A percentile compares a stretch with the other conserved stretches of the same genome.
phyloP scores from a whole-genome alignment of 2,113 vertebrate species.

The Mellivora capensis region DNA sequence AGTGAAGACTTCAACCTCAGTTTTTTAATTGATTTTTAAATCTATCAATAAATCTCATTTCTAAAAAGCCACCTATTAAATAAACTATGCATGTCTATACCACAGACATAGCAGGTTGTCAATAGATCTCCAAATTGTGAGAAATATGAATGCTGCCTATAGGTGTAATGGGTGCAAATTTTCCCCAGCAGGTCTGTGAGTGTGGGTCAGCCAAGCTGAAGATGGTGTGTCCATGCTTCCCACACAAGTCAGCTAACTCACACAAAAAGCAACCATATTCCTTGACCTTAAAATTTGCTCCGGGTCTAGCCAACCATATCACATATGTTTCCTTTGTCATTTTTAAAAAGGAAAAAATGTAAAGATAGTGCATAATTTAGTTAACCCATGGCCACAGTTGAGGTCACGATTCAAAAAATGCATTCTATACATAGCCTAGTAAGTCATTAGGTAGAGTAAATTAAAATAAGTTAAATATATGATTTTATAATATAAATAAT shows the following conservation, averaged over 20 bases:
- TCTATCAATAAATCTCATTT: not conserved
- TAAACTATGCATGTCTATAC: not conserved
- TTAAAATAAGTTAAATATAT: not conserved
- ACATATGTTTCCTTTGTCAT: not conserved
- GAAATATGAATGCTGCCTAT: not conserved
- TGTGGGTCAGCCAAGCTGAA: accelerated
- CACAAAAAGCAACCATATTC: not conserved
- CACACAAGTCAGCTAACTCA: not conserved
- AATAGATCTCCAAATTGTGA: not conserved
- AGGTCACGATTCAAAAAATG: not conserved
- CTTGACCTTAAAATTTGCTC: not conserved
- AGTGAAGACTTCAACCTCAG: not conserved
- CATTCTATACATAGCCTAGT: not conserved
- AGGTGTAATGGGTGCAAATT: not conserved
- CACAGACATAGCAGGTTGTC: no score
- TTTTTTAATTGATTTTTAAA: not conserved
- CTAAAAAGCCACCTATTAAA: not conserved
- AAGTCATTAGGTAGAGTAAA: not conserved
- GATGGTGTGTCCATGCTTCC: not conserved
- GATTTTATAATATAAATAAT: not conserved
- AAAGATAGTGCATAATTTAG: not conserved
- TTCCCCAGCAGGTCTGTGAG: accelerated
- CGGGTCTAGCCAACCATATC: not conserved
- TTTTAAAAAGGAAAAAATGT: not conserved
- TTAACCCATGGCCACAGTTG: no score